phyloP scores from a whole-genome alignment of 2,888 invertebrate genomes.

The Holacanthella duospinosa region DNA sequence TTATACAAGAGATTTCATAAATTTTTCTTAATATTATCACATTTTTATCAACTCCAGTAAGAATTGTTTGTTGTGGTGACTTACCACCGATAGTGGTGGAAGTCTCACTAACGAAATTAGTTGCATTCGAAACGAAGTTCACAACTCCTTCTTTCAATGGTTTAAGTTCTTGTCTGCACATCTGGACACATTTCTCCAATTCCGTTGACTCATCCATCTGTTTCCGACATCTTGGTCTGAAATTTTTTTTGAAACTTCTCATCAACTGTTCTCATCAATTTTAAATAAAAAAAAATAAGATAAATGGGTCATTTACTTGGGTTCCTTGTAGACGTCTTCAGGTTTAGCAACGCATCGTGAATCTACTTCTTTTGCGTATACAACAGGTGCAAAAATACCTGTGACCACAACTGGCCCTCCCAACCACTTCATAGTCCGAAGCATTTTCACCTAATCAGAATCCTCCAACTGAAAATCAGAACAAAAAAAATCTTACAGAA shows the following conservation, averaged over 20 bases:
- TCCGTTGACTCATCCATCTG: background rate
- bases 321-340: background rate
- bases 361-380: background rate
- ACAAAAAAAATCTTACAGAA: too few relatives aligned
- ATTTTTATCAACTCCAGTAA: too few relatives aligned
- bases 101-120: background rate
- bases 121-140: background rate
- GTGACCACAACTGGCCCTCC: background rate
- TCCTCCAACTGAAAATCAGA: too few relatives aligned
- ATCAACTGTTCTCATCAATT: background rate
- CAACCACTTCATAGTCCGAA: background rate
- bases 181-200: background rate
- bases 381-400: background rate
- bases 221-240: background rate
- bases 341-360: background rate
- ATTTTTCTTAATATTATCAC: too few relatives aligned
- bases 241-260: background rate
- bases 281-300: background rate
- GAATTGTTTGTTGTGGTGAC: too few relatives aligned
- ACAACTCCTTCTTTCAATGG: background rate
- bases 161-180: background rate
- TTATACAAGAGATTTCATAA: too few relatives aligned
- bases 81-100: background rate
- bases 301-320: too few relatives aligned
- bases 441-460: too few relatives aligned